These are phyloP conservation scores for Drosophila sp. DNA, from an alignment of 1,140 invertebrate species.

Conservation along the genomic window DNA sequence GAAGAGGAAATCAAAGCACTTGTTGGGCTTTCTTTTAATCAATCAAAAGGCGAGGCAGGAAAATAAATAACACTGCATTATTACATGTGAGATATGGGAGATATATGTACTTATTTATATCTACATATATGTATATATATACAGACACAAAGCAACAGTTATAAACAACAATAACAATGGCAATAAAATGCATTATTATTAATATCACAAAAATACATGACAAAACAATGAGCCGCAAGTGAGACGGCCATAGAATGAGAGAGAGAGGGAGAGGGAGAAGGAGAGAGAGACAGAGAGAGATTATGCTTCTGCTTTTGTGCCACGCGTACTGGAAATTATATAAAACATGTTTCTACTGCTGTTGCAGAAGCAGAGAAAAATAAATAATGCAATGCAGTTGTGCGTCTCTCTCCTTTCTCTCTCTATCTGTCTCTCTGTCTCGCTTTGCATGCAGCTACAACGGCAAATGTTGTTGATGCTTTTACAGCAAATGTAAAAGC, in stretches of 20 bases:
- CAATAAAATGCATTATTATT: slow-evolving; percentile 78
- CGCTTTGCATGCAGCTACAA: slow-evolving; percentile 18
- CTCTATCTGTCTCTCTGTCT: background rate
- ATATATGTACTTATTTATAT: slow-evolving; percentile 48
- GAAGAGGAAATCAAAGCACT: slow-evolving; percentile 24
- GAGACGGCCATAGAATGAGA: slow-evolving; percentile 17
- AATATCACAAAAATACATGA: slow-evolving; percentile 75
- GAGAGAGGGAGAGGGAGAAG: slow-evolving; percentile 28
- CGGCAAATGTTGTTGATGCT: slow-evolving; percentile 76
- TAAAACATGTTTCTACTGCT: slow-evolving; percentile 70
- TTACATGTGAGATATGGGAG: slow-evolving; percentile 39
- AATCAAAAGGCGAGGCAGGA: slow-evolving; percentile 44
- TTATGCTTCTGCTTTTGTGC: slow-evolving; percentile 73
- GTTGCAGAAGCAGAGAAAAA: slow-evolving; percentile 55
- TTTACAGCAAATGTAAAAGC: slow-evolving; percentile 52
- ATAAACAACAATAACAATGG: slow-evolving; percentile 60
- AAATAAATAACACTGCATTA: slow-evolving; percentile 24
- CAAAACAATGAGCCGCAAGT: slow-evolving; percentile 60
- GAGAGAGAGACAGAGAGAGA: slow-evolving; percentile 39
- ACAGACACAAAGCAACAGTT: slow-evolving; percentile 68
- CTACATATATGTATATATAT: too few species aligned
- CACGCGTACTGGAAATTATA: slow-evolving; percentile 81
- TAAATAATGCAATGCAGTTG: slow-evolving; percentile 68
- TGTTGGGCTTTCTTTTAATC: slow-evolving; percentile 57
- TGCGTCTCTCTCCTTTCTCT: slow-evolving; percentile 26